Base-by-base conservation (phyloP, 1,140 invertebrate genomes). In the Littorina saxatilis region DNA sequence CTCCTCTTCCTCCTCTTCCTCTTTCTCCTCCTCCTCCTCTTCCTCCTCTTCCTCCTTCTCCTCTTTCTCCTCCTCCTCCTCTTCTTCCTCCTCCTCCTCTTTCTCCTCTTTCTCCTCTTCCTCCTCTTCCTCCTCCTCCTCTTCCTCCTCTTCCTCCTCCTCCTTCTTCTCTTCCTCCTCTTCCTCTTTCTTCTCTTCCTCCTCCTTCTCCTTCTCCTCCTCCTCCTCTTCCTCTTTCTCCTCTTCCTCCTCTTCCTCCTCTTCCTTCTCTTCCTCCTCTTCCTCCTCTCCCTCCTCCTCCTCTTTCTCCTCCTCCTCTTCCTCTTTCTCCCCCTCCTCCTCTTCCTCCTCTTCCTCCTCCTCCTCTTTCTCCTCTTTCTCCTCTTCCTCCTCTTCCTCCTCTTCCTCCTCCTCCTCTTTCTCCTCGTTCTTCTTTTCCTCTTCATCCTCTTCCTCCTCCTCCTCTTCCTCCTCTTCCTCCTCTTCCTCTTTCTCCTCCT, bases 21-120 rank as follows among this genome's bases (percentile, higher is more conserved):
- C 63, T 66, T n/a, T 66, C 63, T 35, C 32, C n/a, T n/a, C n/a
- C 63, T 35, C 32, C n/a, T n/a, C n/a, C 63, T 35, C 32, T 35
- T n/a, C n/a, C 63, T 35, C 7, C 9, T 35, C 32, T 35, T 35
- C 7, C 63, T 9, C 7, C 63, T n/a, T n/a, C n/a, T 9, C 32
- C 63, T 35, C 7, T 9, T 9, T 66, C 9, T 35, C 7, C 9
- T 9, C n/a, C 63, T 35, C n/a, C n/a, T 7, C n/a, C n/a, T 32
- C 13, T 17, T 13, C 15, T 17, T 43, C 15, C 4, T n/a, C 29
- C 35, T 17, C 29, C 29, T 23, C 15, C 15, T 27, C 68, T 43
- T 72, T 32, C 29, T 27, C 29, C 29, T 72, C 68, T 43, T 27
- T 43, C 68, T 72, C 68, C n/a, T n/a, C n/a, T n/a, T n/a, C n/a